These are phyloP conservation scores for Vireo griseus DNA, from an alignment of 2,797 vertebrate genomes.

Conservation along the genomic window DNA sequence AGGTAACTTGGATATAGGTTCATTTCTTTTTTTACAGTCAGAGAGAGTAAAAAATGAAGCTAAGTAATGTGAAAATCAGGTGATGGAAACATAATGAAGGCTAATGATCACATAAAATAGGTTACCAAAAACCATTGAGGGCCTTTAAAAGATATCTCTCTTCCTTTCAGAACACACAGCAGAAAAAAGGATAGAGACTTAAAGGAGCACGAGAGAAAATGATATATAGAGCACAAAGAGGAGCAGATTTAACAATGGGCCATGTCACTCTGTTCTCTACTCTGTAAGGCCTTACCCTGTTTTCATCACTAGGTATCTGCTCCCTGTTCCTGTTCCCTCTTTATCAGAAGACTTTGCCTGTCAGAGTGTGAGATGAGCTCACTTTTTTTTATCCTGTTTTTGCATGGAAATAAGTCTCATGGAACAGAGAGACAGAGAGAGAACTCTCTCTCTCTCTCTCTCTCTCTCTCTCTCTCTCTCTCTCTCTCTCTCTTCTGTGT, in stretches of 20 bases:
- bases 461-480: too few relatives aligned
- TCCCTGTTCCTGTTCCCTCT: not conserved
- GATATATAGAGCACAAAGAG: conserved; percentile 12
- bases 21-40: not conserved
- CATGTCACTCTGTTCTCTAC: conserved; percentile 10
- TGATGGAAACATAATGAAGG: conserved; percentile 46
- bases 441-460: too few relatives aligned
- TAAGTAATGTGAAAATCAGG: conserved; percentile 37
- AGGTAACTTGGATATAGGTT: not conserved
- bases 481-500: too few relatives aligned
- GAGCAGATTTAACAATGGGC: conserved; percentile 41
- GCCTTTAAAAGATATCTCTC: conserved; percentile 9
- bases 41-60: not conserved
- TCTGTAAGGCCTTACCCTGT: not conserved
- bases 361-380: not conserved
- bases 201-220: conserved; percentile 10
- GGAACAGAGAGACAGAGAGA: too few relatives aligned
- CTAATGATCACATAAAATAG: conserved; percentile 51
- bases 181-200: conserved; percentile 18
- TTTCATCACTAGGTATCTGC: conserved; percentile 30
- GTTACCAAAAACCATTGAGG: conserved; percentile 41
- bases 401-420: not conserved
- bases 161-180: conserved; percentile 31
- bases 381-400: not conserved
- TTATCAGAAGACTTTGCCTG: conserved; percentile 39